A percentile compares a stretch with the other conserved stretches of the same genome.
Conservation (phyloP, 2,888 invertebrate species). For the Zele albiditarsus region DNA sequence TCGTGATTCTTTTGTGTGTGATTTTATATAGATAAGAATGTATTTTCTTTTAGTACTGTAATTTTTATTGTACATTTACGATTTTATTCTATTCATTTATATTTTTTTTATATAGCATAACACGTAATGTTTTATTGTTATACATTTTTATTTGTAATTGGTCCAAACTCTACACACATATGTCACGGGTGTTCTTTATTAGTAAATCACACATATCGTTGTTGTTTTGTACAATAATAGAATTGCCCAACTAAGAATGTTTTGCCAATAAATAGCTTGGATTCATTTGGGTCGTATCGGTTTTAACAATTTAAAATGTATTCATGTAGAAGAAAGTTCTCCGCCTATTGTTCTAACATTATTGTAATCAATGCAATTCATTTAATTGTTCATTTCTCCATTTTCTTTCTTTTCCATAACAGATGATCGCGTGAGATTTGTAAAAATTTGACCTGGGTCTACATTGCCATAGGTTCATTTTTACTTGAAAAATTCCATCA, state of each 20-base stretch:
- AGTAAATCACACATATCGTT: not conserved
- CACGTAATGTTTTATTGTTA: not conserved
- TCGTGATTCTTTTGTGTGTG: slow-evolving; percentile 9
- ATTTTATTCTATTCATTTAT: not conserved
- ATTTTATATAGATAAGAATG: not conserved
- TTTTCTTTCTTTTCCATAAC: slow-evolving; percentile 51
- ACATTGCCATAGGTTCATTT: slow-evolving; percentile 51
- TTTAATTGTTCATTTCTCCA: not conserved
- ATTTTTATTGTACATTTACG: not conserved
- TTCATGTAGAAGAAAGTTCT: too few relatives aligned
- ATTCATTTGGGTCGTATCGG: not conserved
- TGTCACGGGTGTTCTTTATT: not conserved
- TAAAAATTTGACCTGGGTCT: slow-evolving; percentile 49
- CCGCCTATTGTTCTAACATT: too few relatives aligned
- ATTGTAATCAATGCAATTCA: not conserved
- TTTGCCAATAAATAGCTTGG: slow-evolving; percentile 6
- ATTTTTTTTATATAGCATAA: not conserved
- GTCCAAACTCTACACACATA: not conserved
- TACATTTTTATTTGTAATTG: not conserved
- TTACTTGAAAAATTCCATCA: slow-evolving; percentile 35
- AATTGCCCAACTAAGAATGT: slow-evolving; percentile 1
- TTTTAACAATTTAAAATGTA: not conserved
- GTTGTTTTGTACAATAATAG: slow-evolving; percentile 23
- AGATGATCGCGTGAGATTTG: slow-evolving; percentile 64
- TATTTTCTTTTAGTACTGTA: not conserved